Evolutionary conservation across 2,888 invertebrate genomes (phyloP), one percentile per base, ranked within the genome.

Genomic region (Itoplectis maculator): DNA sequence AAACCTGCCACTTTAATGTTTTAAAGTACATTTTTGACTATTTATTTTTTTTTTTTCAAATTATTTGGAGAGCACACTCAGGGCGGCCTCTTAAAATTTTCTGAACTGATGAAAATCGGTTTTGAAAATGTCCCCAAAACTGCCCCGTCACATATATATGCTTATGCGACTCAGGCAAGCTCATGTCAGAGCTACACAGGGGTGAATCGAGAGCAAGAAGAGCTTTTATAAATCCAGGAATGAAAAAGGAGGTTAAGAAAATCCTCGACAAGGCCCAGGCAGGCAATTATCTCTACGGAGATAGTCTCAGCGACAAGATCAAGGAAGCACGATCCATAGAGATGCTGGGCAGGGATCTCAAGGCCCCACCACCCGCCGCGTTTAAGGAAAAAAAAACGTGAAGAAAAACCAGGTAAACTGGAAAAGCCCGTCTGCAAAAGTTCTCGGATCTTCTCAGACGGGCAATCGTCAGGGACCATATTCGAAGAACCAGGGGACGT

Each of bases 381-480:
- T 37, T 54, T 13, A 56, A 37, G 13, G 29, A n/a, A 18, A 49
- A 23, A n/a, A n/a, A n/a, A 49, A 23, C 11, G 37, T n/a, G 37
- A 72, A 29, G 47, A 81, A 77, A 18, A 45, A 47, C 3, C 11
- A 37, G 54, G 76, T 81, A 59, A 81, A 81, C 81, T 81, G 81
- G 77, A 81, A 42, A 15, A 40, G 72, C 65, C 59, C 66, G 29
- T 65, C 45, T 66, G 37, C 66, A 37, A 81, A 42, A 72, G 54
- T 18, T 70, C 49, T 63, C 49, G 72, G 37, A 20, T 45, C 35
- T 59, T 59, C 66, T 59, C 77, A 73, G 56, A 65, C 15, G 37
- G 47, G 15, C 56, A 77, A 15, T 15, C 37, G 49, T 18, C 18
- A 56, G 13, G n/a, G 23, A 56, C 29, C 23, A n/a, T 56, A n/a